Percentiles rank a stretch among this genome's conserved stretches.
Conservation (phyloP, 2,797 vertebrate genomes). For the Oceanodroma leucorhoa region DNA sequence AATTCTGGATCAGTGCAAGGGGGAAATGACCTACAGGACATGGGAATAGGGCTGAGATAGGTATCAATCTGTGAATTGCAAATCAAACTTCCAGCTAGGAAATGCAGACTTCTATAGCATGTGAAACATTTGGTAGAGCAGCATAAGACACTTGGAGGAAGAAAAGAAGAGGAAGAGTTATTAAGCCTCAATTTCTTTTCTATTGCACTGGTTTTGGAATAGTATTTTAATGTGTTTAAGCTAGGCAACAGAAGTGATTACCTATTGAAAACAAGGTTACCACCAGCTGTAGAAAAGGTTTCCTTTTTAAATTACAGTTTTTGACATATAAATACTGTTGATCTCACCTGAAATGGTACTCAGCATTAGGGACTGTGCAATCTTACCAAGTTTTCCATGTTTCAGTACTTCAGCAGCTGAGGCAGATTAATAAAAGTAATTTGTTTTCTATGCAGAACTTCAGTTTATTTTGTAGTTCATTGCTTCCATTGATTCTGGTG, state of each 20-base stretch:
- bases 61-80: not conserved
- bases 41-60: not conserved
- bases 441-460: conserved; percentile 36
- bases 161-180: not conserved
- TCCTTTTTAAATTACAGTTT: not conserved
- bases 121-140: not conserved
- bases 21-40: not conserved
- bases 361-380: not conserved
- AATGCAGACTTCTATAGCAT: not conserved
- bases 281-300: not conserved
- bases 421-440: conserved; percentile 14
- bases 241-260: not conserved
- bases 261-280: not conserved
- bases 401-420: not conserved
- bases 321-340: not conserved
- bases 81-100: not conserved
- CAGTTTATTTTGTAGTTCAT: conserved; percentile 49
- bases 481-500: conserved; percentile 47
- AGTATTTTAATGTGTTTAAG: not conserved
- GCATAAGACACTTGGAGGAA: not conserved
- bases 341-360: not conserved
- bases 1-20: not conserved
- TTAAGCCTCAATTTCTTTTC: not conserved
- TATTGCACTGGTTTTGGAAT: not conserved
- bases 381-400: not conserved